Evolutionary conservation across 2,113 vertebrate genomes (phyloP).

Genomic region (Motacilla tschutschensis): DNA sequence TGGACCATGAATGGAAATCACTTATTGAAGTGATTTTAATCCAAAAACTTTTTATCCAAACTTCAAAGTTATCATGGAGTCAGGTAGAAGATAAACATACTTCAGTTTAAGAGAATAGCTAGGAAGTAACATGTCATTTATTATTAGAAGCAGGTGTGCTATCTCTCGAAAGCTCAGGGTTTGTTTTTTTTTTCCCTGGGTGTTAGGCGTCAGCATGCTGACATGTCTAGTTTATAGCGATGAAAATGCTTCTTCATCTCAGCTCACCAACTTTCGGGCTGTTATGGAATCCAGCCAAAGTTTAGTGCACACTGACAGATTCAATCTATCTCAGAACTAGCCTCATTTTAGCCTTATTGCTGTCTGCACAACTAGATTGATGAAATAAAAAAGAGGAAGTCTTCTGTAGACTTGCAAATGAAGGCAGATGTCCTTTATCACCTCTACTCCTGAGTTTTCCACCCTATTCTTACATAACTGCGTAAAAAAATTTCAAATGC

Average conservation of each 20-base stretch:
- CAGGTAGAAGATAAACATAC: neutral
- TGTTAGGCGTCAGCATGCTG: neutral
- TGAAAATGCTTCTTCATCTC: conserved; percentile 34
- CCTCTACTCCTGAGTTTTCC: neutral
- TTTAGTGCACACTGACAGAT: conserved; percentile 32
- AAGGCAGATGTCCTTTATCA: neutral
- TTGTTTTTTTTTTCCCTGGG: neutral
- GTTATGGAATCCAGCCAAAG: conserved; percentile 56
- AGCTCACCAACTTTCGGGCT: conserved; percentile 1
- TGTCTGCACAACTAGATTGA: conserved; percentile 10
- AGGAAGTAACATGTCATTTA: conserved; percentile 21
- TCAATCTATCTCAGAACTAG: conserved; percentile 51
- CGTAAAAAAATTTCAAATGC: neutral
- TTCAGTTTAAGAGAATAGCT: neutral
- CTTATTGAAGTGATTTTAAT: neutral
- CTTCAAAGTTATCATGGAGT: neutral
- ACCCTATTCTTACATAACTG: neutral
- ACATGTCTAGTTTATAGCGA: neutral
- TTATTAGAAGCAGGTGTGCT: conserved; percentile 30
- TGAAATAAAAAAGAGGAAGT: conserved; percentile 6
- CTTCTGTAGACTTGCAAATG: neutral
- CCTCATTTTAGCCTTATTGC: conserved; percentile 37
- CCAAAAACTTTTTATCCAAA: neutral
- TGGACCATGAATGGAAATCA: neutral
- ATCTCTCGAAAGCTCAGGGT: neutral